A percentile compares a stretch with the other conserved stretches of the same genome.
phyloP scores from a whole-genome alignment of 2,113 vertebrate species.

The Carlito syrichta region DNA sequence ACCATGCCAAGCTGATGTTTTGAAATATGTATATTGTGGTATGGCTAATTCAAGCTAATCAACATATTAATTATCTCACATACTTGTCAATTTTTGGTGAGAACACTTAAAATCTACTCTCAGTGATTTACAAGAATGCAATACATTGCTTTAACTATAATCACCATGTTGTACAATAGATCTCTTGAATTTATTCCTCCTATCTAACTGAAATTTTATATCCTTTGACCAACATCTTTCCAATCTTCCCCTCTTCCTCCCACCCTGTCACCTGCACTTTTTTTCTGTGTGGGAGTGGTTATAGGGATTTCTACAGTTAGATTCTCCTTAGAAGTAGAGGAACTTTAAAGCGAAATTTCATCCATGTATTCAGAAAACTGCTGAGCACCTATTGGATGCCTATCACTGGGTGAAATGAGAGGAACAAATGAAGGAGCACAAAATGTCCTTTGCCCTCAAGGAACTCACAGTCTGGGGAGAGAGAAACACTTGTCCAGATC shows the following conservation, averaged over 20 bases:
- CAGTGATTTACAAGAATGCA: neutral
- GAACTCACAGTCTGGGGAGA: neutral
- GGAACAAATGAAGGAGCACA: neutral
- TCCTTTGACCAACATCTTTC: neutral
- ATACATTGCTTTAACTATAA: neutral
- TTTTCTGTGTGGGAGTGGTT: neutral
- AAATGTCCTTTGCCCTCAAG: neutral
- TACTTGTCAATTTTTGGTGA: neutral
- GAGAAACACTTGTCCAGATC: neutral
- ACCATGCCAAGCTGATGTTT: too few species aligned
- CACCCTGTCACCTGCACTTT: neutral
- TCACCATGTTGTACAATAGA: neutral
- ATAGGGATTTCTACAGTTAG: neutral
- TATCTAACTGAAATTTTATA: neutral
- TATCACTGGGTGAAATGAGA: neutral
- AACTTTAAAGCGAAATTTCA: neutral
- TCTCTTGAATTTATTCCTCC: neutral
- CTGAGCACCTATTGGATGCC: neutral
- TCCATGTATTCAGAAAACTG: neutral
- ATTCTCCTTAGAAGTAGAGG: neutral
- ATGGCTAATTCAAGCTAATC: neutral
- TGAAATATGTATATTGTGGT: neutral
- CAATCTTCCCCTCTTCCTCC: neutral
- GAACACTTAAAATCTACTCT: neutral
- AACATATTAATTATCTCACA: neutral